Conservation (phyloP, 2,113 vertebrate species). For the Nyctibius bracteatus region DNA sequence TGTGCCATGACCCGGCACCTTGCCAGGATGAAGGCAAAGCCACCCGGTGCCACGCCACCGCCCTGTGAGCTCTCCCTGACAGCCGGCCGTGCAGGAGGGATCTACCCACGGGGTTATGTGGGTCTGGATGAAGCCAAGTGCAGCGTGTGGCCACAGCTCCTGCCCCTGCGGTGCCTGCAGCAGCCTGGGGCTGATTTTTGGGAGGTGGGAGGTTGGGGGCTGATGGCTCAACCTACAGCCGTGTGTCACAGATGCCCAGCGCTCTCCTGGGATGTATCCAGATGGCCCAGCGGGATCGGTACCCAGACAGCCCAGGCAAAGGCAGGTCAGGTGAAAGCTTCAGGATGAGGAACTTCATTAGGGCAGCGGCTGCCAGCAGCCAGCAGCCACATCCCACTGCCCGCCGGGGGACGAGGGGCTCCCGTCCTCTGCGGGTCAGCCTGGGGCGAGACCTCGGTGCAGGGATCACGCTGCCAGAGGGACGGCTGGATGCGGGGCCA, state of each 20-base stretch:
- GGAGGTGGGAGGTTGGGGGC: not conserved
- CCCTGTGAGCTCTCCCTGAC: not conserved
- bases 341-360: not conserved
- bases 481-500: not conserved
- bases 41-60: fast-evolving
- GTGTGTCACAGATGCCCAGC: not conserved
- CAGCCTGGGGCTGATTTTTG: not conserved
- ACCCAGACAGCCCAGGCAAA: not conserved
- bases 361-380: not conserved
- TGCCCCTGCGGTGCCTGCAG: not conserved
- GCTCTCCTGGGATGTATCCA: not conserved
- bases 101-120: no score
- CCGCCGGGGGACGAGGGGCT: no score
- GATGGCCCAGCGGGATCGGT: not conserved
- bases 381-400: not conserved
- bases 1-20: fast-evolving
- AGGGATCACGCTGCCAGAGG: not conserved
- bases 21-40: not conserved
- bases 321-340: not conserved
- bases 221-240: not conserved
- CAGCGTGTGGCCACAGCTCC: fast-evolving
- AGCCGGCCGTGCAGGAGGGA: not conserved
- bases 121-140: not conserved
- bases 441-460: fast-evolving
- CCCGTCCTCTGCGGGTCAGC: not conserved